A percentile compares a stretch with the other conserved stretches of the same genome.
Conservation (phyloP, 2,113 vertebrate species). For the Lichenostomus cassidix region DNA sequence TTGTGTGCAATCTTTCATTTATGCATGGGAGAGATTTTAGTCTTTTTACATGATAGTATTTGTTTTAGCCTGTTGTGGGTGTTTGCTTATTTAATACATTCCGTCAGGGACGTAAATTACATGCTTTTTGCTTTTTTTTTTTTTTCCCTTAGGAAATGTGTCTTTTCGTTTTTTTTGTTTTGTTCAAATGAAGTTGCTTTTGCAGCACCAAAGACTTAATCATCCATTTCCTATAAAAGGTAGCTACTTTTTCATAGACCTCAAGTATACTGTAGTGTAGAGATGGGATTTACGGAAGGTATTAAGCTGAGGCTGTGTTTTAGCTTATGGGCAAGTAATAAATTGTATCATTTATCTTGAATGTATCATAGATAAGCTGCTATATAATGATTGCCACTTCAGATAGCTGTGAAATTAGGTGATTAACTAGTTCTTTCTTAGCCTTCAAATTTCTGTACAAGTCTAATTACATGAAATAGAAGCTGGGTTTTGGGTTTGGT, state of each 20-base stretch:
- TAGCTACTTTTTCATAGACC: slow-evolving; percentile 98
- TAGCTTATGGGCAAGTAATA: slow-evolving; percentile 98
- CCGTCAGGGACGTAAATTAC: slow-evolving; percentile 96
- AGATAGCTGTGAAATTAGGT: slow-evolving; percentile 99
- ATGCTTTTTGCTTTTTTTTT: slow-evolving; percentile 76
- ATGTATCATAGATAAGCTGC: slow-evolving; percentile 99
- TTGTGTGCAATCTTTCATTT: slow-evolving; percentile 99
- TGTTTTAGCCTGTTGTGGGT: slow-evolving; percentile 90
- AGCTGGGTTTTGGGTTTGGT: slow-evolving; percentile 83
- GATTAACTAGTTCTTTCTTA: slow-evolving; percentile 95
- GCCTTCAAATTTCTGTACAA: slow-evolving; percentile 94
- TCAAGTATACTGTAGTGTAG: slow-evolving; percentile 94
- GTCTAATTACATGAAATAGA: slow-evolving; percentile 97
- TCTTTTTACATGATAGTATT: slow-evolving; percentile 88
- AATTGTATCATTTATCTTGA: slow-evolving; percentile 99
- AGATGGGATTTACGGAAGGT: slow-evolving; percentile 86
- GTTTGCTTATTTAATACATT: slow-evolving; percentile 99
- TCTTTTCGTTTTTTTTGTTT: slow-evolving; percentile 73
- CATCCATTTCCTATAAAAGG: slow-evolving; percentile 96
- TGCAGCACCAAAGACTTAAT: slow-evolving; percentile 99
- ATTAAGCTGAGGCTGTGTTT: slow-evolving; percentile 92
- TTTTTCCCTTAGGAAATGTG: slow-evolving; percentile 74
- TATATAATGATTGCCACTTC: slow-evolving; percentile 99
- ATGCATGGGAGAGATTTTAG: slow-evolving; percentile 95
- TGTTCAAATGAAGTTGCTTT: slow-evolving; percentile 94